Conservation (phyloP, 2,797 vertebrate species). For the Cossypha dichroa region DNA sequence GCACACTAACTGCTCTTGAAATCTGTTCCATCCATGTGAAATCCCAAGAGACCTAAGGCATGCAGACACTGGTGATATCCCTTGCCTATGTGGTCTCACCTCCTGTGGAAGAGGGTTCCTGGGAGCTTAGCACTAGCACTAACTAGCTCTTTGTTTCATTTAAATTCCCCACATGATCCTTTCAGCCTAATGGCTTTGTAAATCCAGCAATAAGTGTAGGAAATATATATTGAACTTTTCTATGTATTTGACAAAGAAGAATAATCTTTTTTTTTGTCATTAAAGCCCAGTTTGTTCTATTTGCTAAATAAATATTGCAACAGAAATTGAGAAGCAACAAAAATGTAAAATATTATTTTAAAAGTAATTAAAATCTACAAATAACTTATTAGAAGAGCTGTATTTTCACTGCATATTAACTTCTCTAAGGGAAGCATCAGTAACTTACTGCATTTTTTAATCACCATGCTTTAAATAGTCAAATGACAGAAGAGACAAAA, state of each 20-base stretch:
- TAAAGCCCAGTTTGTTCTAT: background rate
- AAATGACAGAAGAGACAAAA: constrained; percentile 46
- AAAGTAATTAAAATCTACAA: constrained; percentile 27
- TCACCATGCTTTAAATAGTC: constrained; percentile 2
- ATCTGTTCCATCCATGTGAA: background rate
- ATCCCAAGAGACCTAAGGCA: background rate
- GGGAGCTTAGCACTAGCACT: background rate
- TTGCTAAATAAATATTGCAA: background rate
- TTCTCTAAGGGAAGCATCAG: background rate
- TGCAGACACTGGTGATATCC: background rate
- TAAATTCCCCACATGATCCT: background rate
- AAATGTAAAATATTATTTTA: background rate
- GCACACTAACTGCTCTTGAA: background rate
- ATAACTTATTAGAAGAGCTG: constrained; percentile 25
- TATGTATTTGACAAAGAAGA: background rate
- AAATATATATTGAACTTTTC: background rate
- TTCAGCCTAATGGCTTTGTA: background rate
- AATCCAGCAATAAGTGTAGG: background rate
- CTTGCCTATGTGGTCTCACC: background rate
- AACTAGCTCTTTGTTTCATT: background rate
- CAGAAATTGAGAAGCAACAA: background rate
- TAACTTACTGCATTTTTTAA: constrained; percentile 27
- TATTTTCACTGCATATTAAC: constrained; percentile 24
- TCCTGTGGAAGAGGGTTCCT: background rate
- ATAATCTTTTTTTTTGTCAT: background rate